Conservation (phyloP, 1,140 invertebrate species). For the Saccostrea echinata region DNA sequence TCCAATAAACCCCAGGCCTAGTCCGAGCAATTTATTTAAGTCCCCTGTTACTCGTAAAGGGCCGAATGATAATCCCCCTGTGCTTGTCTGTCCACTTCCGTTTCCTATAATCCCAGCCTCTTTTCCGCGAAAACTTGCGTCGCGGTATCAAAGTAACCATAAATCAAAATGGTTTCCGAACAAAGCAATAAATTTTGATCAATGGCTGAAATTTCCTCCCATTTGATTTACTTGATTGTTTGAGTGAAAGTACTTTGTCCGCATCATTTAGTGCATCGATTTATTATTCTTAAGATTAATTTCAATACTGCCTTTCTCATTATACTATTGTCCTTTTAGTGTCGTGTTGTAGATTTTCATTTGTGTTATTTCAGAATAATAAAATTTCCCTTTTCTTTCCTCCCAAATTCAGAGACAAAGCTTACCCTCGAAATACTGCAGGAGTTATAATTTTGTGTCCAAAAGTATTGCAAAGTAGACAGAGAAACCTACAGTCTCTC, state of each 20-base stretch:
- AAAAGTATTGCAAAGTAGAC: too few species aligned
- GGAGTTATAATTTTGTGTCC: too few species aligned
- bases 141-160: slow-evolving; percentile 33
- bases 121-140: neutral
- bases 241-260: neutral
- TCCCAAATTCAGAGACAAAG: too few species aligned
- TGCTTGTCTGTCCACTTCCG: slow-evolving; percentile 33
- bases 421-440: too few species aligned
- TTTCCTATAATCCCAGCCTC: slow-evolving; percentile 14
- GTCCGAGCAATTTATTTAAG: slow-evolving; percentile 35
- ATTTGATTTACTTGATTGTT: slow-evolving; percentile 36
- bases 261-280: slow-evolving; percentile 32
- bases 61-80: slow-evolving; percentile 26
- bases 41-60: slow-evolving; percentile 31
- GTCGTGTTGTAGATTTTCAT: too few species aligned
- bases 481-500: too few species aligned
- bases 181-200: slow-evolving; percentile 35
- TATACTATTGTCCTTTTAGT: neutral
- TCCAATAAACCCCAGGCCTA: neutral
- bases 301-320: neutral
- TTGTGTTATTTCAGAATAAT: too few species aligned
- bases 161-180: slow-evolving; percentile 27
- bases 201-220: slow-evolving; percentile 36
- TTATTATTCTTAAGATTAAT: neutral
- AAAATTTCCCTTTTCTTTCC: too few species aligned